Percentiles rank a stretch among this genome's conserved stretches.
Evolutionary conservation across 2,113 vertebrate genomes (phyloP).

Genomic region (Epinephelus moara): DNA sequence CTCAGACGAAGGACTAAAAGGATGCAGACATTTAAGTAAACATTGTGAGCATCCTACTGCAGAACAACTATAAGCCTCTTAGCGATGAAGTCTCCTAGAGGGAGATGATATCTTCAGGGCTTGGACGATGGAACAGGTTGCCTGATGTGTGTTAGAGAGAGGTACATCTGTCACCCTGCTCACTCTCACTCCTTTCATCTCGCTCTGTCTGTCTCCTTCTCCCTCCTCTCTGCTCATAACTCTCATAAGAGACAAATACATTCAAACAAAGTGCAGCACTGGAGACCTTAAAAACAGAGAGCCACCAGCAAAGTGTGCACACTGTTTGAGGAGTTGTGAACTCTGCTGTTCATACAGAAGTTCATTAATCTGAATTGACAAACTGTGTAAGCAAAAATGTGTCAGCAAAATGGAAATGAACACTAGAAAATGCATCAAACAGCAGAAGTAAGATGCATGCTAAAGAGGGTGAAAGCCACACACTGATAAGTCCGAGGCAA

Average conservation of each 20-base stretch:
- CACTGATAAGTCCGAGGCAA: neutral
- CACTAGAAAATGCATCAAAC: neutral
- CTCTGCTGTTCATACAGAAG: neutral
- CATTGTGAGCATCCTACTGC: neutral
- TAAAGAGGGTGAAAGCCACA: neutral
- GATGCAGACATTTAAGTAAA: conserved; percentile 23
- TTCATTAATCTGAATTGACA: neutral
- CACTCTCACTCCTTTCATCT: neutral
- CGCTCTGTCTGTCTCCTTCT: neutral
- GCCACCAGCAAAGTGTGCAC: neutral
- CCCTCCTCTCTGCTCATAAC: conserved; percentile 16
- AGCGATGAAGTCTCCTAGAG: neutral
- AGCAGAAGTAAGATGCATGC: neutral
- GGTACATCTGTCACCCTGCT: conserved; percentile 27
- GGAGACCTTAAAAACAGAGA: conserved; percentile 1
- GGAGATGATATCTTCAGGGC: conserved; percentile 11
- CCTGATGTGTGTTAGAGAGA: conserved; percentile 39
- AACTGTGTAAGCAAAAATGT: neutral
- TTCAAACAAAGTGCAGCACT: conserved; percentile 45
- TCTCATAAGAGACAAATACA: conserved; percentile 23
- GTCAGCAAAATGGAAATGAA: neutral
- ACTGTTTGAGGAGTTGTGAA: neutral
- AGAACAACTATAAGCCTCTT: neutral
- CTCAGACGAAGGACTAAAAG: neutral
- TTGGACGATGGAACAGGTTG: conserved; percentile 3